phyloP scores from a whole-genome alignment of 2,113 vertebrate genomes.

The Triplophysa rosa region DNA sequence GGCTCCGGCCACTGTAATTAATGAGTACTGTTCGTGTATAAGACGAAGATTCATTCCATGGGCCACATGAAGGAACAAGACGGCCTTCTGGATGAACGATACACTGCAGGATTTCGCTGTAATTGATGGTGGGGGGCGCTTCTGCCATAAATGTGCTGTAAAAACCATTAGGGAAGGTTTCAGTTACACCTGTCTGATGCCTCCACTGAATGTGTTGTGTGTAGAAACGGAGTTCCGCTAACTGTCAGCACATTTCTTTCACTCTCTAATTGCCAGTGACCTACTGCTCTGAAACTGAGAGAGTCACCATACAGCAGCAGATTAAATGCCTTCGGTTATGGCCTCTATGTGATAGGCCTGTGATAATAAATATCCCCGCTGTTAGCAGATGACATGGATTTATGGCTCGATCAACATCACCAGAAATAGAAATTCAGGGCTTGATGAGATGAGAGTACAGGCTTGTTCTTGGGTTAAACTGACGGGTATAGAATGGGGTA shows the following conservation, averaged over 20 bases:
- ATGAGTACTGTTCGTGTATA: conserved; percentile 72
- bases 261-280: conserved; percentile 29
- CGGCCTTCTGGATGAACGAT: conserved; percentile 67
- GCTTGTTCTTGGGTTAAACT: conserved; percentile 36
- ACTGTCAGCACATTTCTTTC: conserved; percentile 35
- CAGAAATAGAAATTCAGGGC: conserved; percentile 33
- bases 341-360: conserved; percentile 23
- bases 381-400: conserved; percentile 52
- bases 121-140: conserved; percentile 56
- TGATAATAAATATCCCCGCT: conserved; percentile 32
- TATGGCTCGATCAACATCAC: conserved; percentile 43
- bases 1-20: conserved; percentile 71
- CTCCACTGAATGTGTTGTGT: conserved; percentile 20
- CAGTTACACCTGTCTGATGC: conserved; percentile 50
- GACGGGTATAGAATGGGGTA: too few species aligned
- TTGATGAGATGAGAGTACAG: conserved; percentile 22
- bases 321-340: conserved; percentile 24
- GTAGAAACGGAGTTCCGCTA: neutral
- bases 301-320: conserved; percentile 25
- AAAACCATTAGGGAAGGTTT: conserved; percentile 51
- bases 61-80: conserved; percentile 59
- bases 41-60: conserved; percentile 77
- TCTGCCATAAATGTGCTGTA: conserved; percentile 50
- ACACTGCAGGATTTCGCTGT: conserved; percentile 57
- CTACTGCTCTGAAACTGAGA: conserved; percentile 18